A percentile compares a stretch with the other conserved stretches of the same genome.
Conservation (phyloP, 2,113 vertebrate species). For the Crotalus viridis region DNA sequence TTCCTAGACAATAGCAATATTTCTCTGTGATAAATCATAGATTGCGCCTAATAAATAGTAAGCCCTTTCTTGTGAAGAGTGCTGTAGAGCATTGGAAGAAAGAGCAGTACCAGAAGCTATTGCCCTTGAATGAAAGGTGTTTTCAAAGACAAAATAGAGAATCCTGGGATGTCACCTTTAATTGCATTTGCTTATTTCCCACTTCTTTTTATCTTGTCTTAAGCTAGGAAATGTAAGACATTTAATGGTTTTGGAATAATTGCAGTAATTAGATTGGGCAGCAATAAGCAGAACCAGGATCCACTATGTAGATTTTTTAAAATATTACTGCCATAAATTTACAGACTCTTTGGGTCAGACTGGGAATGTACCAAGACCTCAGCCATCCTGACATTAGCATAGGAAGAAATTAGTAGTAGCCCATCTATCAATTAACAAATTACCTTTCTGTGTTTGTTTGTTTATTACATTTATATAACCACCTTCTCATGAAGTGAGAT, state of each 20-base stretch:
- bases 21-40: neutral
- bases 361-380: neutral
- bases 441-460: neutral
- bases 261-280: neutral
- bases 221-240: neutral
- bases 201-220: neutral
- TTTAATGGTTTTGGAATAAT: neutral
- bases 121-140: constrained; percentile 38
- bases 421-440: neutral
- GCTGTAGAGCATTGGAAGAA: neutral
- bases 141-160: constrained; percentile 36
- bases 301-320: neutral
- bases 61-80: neutral
- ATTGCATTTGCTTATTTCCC: constrained; percentile 5
- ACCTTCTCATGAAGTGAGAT: neutral
- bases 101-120: neutral
- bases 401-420: neutral
- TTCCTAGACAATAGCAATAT: neutral
- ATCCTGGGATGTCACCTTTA: constrained; percentile 10
- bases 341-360: neutral
- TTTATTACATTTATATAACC: neutral
- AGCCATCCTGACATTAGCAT: neutral
- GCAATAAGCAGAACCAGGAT: neutral
- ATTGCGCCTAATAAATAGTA: neutral
- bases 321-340: neutral